Evolutionary conservation across 2,888 invertebrate genomes (phyloP).

Genomic region (Bimastos eiseni): DNA sequence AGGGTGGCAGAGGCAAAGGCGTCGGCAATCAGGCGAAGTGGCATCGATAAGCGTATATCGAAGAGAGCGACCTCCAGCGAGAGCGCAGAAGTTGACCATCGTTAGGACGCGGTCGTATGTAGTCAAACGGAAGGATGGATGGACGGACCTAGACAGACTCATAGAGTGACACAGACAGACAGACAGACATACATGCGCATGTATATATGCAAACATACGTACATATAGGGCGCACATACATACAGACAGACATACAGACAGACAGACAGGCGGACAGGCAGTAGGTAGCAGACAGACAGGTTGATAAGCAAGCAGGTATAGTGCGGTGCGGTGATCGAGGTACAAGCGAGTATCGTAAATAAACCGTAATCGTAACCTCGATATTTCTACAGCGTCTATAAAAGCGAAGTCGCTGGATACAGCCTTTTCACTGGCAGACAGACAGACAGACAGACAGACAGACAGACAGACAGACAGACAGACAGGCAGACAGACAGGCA

Average conservation of each 20-base stretch:
- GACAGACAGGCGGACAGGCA: background rate
- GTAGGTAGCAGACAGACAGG: background rate
- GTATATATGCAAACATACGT: no score
- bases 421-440: background rate
- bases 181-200: background rate
- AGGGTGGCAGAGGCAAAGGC: background rate
- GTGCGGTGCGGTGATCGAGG: no score
- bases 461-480: background rate
- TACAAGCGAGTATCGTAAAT: no score
- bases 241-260: background rate
- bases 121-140: background rate
- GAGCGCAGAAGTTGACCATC: background rate
- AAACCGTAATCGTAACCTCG: no score
- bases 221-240: background rate
- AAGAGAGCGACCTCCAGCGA: background rate
- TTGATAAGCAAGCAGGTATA: background rate
- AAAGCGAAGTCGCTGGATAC: no score
- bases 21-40: conserved; percentile 1
- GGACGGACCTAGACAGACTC: background rate
- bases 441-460: background rate
- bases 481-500: background rate
- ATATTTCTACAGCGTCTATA: no score
- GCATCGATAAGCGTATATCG: background rate
- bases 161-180: background rate
- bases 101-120: background rate